Conservation (phyloP, 2,888 invertebrate genomes). For the Synanthedon vespiformis region DNA sequence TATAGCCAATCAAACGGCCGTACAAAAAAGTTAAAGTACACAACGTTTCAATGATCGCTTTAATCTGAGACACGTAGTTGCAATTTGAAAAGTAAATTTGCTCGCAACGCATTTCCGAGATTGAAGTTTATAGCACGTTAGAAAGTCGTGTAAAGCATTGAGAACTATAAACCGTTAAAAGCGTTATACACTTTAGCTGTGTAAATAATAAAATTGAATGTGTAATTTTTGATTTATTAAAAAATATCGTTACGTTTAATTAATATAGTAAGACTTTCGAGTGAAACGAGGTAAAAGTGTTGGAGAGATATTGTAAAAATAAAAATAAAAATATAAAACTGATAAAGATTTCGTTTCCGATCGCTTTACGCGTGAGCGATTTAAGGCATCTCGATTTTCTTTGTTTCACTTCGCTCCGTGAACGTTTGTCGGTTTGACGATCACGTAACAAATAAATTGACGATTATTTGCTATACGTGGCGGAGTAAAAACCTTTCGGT, state of each 20-base stretch:
- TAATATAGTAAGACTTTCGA: slow-evolving; percentile 24
- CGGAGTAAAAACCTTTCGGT: slow-evolving; percentile 1
- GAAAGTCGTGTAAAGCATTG: background rate
- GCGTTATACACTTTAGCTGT: slow-evolving; percentile 4
- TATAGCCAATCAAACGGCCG: too few relatives aligned
- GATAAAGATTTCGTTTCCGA: slow-evolving; percentile 33
- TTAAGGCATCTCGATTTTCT: slow-evolving; percentile 26
- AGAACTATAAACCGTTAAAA: slow-evolving; percentile 4
- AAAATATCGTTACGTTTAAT: slow-evolving; percentile 6
- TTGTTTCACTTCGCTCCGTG: slow-evolving; percentile 18
- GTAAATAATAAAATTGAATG: slow-evolving; percentile 12
- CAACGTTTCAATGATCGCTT: background rate
- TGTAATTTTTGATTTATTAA: too few relatives aligned
- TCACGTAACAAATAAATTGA: slow-evolving; percentile 21
- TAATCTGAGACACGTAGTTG: slow-evolving; percentile 1
- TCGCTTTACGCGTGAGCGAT: slow-evolving; percentile 56
- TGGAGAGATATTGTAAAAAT: slow-evolving; percentile 41
- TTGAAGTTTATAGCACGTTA: background rate
- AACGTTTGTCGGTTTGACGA: slow-evolving; percentile 15
- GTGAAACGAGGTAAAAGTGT: slow-evolving; percentile 49
- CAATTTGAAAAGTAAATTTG: slow-evolving; percentile 2
- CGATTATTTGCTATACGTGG: slow-evolving; percentile 19
- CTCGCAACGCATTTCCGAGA: background rate
- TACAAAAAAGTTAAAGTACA: too few relatives aligned
- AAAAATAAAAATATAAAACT: slow-evolving; percentile 36